These are phyloP conservation scores for Scaptodrosophila lebanonensis DNA, from an alignment of 1,140 invertebrate species.

Conservation along the genomic window DNA sequence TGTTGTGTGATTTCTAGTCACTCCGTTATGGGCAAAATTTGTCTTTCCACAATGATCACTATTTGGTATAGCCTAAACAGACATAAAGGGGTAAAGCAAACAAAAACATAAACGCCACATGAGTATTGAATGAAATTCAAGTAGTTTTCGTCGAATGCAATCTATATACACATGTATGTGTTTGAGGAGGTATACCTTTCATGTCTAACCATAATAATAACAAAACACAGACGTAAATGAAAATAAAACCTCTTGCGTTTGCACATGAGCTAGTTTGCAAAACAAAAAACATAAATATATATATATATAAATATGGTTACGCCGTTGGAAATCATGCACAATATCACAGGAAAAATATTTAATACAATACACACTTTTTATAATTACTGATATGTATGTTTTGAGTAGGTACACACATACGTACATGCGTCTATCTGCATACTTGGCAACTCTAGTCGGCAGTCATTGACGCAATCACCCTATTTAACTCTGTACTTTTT, in stretches of 20 bases:
- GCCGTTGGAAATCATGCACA: too few species aligned
- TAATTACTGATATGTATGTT: slow-evolving; percentile 3
- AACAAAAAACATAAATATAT: slow-evolving; percentile 2
- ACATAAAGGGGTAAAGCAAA: not conserved
- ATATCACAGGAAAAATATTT: too few species aligned
- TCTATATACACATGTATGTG: too few species aligned
- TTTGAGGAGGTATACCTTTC: too few species aligned
- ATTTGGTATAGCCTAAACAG: not conserved
- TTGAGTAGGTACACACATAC: not conserved
- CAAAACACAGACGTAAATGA: too few species aligned
- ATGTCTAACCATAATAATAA: too few species aligned
- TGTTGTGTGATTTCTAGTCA: not conserved
- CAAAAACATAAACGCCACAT: not conserved
- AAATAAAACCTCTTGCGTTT: too few species aligned
- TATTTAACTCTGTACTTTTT: slow-evolving; percentile 55
- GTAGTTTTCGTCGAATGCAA: too few species aligned
- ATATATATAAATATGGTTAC: too few species aligned
- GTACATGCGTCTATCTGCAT: slow-evolving; percentile 2
- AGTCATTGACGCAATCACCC: slow-evolving; percentile 68
- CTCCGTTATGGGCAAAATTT: not conserved
- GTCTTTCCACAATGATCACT: not conserved
- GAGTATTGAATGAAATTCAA: not conserved
- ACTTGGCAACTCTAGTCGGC: slow-evolving; percentile 59
- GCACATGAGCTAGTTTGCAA: too few species aligned
- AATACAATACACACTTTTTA: not conserved